Evolutionary conservation across 1,140 invertebrate genomes (phyloP), one percentile per base, ranked within the genome.

Genomic region (Melanaphis sacchari): DNA sequence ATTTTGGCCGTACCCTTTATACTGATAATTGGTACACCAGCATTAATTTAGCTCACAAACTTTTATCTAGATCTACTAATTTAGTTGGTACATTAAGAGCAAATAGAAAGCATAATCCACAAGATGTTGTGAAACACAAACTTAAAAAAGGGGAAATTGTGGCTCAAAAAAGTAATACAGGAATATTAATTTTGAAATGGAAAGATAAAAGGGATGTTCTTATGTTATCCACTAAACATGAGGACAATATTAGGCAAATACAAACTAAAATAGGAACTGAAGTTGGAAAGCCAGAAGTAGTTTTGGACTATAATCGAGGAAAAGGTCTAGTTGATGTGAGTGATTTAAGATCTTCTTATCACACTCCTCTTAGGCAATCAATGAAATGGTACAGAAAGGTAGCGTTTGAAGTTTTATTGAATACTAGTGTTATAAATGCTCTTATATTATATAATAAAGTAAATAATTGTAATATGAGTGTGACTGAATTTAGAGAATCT

Each of bases 281-380:
- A 81, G 76, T 93, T 82, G 49, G 36, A 76, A 95, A 95, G 93
- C 94, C 95, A 92, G 94, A 94, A 94, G 94, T 95, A 26, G 94
- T 95, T 87, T 66, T 95, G 2, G 95, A 95, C 90, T 95, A 95
- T 93, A 95, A 95, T 94, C 94, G 94, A 93, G 94, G 94, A 38
- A 95, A 95, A 94, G 92, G 94, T 40, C 94, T 94, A n/a, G 94
- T 95, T 49, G 95, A 95, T 94, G 84, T 95, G 88, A 94, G 94
- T 26, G 95, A 95, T 94, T 84, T 85, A 54, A 76, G n/a, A 31
- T 81, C 66, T 31, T 92, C 59, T 43, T 92, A 92, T 36, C 59
- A 38, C 40, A 81, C 91, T 81, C 91, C 91, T 31, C 66, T 81
- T 18, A 76, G 91, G n/a, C 66, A 76, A 36, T 66, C 38, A 38